Evolutionary conservation across 2,888 invertebrate genomes (phyloP).

Genomic region (Oligia fasciuncula): DNA sequence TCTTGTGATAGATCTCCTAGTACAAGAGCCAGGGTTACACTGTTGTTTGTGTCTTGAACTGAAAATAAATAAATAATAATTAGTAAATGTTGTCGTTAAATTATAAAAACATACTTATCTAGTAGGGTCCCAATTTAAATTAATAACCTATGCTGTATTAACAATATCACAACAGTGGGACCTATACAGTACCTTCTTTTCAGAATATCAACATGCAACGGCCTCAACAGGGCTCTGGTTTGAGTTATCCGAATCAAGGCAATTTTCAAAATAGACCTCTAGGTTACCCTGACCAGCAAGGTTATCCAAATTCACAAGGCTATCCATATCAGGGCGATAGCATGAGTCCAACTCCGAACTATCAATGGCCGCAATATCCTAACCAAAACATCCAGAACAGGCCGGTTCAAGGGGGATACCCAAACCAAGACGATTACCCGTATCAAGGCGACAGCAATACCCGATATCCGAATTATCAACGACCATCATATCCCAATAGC

Average conservation of each 20-base stretch:
- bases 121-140: too few relatives aligned
- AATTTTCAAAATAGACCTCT: slow-evolving; percentile 35
- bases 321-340: slow-evolving; percentile 41
- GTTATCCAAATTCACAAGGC: slow-evolving; percentile 34
- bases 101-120: too few relatives aligned
- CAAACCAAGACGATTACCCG: slow-evolving; percentile 28
- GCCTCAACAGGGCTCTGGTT: slow-evolving; percentile 19
- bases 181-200: not conserved
- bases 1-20: too few relatives aligned
- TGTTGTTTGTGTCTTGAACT: too few relatives aligned
- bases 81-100: too few relatives aligned
- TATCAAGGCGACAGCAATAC: slow-evolving; percentile 47
- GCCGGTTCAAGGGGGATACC: slow-evolving; percentile 35
- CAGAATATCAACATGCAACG: slow-evolving; percentile 46
- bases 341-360: slow-evolving; percentile 46
- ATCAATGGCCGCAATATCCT: slow-evolving; percentile 38
- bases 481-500: slow-evolving; percentile 31
- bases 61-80: too few relatives aligned
- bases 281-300: slow-evolving; percentile 29
- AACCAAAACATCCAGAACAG: slow-evolving; percentile 31
- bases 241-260: slow-evolving; percentile 36
- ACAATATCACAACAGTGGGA: not conserved
- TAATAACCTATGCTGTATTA: too few relatives aligned
- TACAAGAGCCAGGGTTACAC: too few relatives aligned
- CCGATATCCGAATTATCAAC: slow-evolving; percentile 48